These are phyloP conservation scores for Cyprinella venusta DNA, from an alignment of 2,797 vertebrate genomes.

Conservation along the genomic window DNA sequence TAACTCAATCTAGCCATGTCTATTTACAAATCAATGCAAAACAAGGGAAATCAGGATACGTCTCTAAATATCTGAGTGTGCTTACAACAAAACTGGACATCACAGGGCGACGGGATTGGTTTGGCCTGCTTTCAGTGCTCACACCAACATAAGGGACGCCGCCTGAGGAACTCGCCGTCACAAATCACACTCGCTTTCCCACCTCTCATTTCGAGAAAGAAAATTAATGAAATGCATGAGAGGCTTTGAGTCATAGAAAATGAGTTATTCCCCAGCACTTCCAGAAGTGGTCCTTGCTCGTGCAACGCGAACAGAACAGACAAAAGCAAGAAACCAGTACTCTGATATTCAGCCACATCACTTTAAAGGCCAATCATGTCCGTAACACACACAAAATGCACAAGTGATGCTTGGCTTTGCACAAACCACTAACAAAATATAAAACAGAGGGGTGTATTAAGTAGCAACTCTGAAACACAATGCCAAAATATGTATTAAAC, in stretches of 20 bases:
- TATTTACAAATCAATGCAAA: not conserved
- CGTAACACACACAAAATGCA: not conserved
- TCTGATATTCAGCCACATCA: not conserved
- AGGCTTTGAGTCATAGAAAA: constrained; percentile 1
- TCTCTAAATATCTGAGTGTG: not conserved
- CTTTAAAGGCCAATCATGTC: too few relatives aligned
- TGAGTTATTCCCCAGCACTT: not conserved
- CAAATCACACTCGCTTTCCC: not conserved
- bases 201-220: not conserved
- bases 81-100: constrained; percentile 40
- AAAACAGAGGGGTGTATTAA: constrained; percentile 4
- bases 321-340: not conserved
- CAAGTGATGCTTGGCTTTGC: not conserved
- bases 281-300: not conserved
- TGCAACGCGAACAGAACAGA: too few relatives aligned
- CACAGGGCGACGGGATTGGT: constrained; percentile 26
- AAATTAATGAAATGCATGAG: constrained; percentile 15
- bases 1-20: not conserved
- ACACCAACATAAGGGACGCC: not conserved
- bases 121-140: constrained; percentile 20
- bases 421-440: not conserved
- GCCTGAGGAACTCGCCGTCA: constrained; percentile 5
- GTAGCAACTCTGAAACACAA: not conserved
- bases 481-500: constrained; percentile 16
- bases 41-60: not conserved